phyloP scores from a whole-genome alignment of 2,888 invertebrate species.

The Zele albiditarsus region DNA sequence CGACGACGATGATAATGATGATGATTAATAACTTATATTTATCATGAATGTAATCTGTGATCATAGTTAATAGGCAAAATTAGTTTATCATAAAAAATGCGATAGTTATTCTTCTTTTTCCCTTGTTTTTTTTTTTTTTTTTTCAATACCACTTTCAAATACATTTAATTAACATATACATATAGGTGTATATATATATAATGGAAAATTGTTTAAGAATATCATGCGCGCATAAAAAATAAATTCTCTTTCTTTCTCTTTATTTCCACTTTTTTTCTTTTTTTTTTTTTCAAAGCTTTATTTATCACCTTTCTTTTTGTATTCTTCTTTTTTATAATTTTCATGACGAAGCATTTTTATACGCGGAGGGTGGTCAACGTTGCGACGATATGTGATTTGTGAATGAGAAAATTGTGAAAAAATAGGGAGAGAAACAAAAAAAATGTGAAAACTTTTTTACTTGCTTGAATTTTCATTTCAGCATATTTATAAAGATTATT shows the following conservation, averaged over 20 bases:
- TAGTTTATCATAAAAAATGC: constrained; percentile 62
- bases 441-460: neutral
- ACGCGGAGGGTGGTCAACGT: neutral
- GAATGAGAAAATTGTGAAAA: neutral
- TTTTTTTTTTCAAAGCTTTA: constrained; percentile 25
- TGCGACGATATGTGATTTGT: neutral
- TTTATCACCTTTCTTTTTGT: neutral
- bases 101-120: constrained; percentile 27
- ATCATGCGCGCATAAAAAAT: constrained; percentile 4
- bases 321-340: neutral
- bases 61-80: constrained; percentile 68
- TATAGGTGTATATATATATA: neutral
- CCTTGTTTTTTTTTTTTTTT: constrained; percentile 1
- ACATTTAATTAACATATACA: neutral
- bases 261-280: neutral
- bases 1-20: constrained; percentile 46
- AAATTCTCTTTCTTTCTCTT: constrained; percentile 41
- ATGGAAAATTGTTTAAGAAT: constrained; percentile 41
- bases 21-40: constrained; percentile 66
- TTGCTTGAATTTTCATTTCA: neutral
- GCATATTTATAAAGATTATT: neutral
- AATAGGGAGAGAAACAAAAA: neutral
- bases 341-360: neutral
- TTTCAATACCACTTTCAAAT: constrained; percentile 1
- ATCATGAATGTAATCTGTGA: constrained; percentile 71